Conservation (phyloP, 1,140 invertebrate species). For the Solenopsis invicta region DNA sequence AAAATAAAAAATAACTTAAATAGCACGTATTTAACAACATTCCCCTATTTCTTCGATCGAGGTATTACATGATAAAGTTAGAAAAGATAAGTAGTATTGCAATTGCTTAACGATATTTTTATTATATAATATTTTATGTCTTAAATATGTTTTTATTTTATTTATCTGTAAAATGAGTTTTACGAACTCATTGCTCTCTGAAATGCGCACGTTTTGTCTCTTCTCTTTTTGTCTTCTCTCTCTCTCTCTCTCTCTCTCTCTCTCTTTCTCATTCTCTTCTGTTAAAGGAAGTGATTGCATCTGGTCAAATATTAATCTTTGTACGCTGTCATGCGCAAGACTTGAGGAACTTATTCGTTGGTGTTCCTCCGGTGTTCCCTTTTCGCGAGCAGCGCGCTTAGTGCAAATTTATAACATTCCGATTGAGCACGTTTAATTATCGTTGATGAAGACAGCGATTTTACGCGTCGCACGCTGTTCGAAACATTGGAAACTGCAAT, state of each 20-base stretch:
- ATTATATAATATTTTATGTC: background rate
- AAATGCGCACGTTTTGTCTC: background rate
- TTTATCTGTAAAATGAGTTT: constrained; percentile 10
- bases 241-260: background rate
- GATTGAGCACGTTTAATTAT: constrained; percentile 44
- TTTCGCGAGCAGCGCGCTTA: background rate
- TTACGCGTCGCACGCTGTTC: background rate
- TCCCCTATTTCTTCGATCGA: background rate
- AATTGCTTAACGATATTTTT: background rate
- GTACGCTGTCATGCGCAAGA: constrained; percentile 15
- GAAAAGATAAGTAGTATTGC: background rate
- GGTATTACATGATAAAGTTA: background rate
- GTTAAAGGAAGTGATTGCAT: constrained; percentile 47
- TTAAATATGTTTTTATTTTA: background rate
- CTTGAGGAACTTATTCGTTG: constrained; percentile 38
- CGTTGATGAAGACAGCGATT: constrained; percentile 18
- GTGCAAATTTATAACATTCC: constrained; percentile 18
- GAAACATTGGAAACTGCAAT: background rate
- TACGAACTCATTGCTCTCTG: background rate
- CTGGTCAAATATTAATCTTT: constrained; percentile 69
- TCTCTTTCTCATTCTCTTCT: background rate
- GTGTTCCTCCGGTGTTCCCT: background rate
- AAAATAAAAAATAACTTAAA: too few relatives aligned
- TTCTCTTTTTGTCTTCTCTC: background rate
- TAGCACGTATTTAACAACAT: too few relatives aligned